Evolutionary conservation across 2,797 vertebrate species (phyloP), one percentile per base, ranked within the genome.

Genomic region (Myotis daubentonii): DNA sequence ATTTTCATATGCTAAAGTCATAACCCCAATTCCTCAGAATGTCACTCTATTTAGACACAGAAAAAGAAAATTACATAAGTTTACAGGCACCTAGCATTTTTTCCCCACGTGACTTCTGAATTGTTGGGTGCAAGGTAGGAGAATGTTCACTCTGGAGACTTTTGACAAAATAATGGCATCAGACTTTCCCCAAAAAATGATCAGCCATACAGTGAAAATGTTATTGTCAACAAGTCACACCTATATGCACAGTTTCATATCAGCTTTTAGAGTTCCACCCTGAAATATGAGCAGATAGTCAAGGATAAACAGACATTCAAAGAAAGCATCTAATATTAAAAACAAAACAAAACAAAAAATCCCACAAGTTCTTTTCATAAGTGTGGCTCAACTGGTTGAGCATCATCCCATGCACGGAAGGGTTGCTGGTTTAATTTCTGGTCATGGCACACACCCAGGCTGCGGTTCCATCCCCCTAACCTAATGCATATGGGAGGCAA

Each of bases 231-330:
- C 15, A 70, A 86, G 57, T 22, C 57, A 89, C 0, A n/a, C 6
- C 20, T 30, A 80, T 7, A 82, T 20, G 30, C 5, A 53, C 33
- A 82, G 11, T 79, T 89, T 94, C 38, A 78, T 80, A 55, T 60
- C 8, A 57, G 70, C 44, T 79, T 79, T 87, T 83, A 60, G 19
- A 79, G 33, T 60, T 33, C 60, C 4, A 47, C 8, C 3, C 72
- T 78, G 82, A 92, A 72, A 84, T 60, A 83, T 4, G 2, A 66
- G 16, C 30, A 75, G 36, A 23, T 2, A 71, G 66, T 53, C 30
- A 74, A 89, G 53, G 49, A 93, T 80, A 36, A 94, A 55, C 38
- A 96, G 36, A 87, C n/a, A 62, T 71, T 91, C 78, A 81, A 91
- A 92, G 36, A 79, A 62, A 74, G 78, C 13, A 93, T 70, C 57